These are phyloP conservation scores for Toxotes chatareus DNA, from an alignment of 2,113 vertebrate genomes.

Conservation along the genomic window DNA sequence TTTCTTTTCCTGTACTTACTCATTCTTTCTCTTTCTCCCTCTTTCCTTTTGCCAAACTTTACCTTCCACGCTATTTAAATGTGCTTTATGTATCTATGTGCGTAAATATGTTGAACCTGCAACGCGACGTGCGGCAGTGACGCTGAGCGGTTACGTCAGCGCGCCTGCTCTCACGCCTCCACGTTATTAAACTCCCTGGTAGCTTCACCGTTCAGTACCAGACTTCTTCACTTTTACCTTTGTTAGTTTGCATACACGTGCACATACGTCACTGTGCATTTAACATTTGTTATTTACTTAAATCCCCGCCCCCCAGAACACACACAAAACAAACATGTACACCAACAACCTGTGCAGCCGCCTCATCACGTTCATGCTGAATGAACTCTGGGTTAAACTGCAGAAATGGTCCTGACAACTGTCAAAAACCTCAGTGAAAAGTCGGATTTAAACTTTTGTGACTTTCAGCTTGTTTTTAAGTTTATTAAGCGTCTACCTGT, in stretches of 20 bases:
- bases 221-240: conserved; percentile 75
- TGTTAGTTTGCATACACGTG: conserved; percentile 76
- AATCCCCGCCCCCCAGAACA: background rate
- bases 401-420: background rate
- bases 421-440: no score
- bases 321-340: conserved; percentile 82
- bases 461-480: no score
- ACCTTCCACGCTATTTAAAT: conserved; percentile 13
- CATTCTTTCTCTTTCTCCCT: background rate
- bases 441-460: no score
- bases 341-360: conserved; percentile 61
- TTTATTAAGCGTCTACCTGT: no score
- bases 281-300: conserved; percentile 43
- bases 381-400: background rate
- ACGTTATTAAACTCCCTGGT: conserved; percentile 32
- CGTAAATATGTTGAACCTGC: conserved; percentile 95
- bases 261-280: conserved; percentile 33
- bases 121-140: conserved; percentile 83
- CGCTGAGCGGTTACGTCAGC: background rate
- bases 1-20: conserved; percentile 10
- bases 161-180: conserved; percentile 10
- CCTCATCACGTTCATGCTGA: background rate
- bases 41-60: conserved; percentile 3
- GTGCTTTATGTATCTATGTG: conserved; percentile 80
- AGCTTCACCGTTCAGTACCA: conserved; percentile 62